phyloP scores from a whole-genome alignment of 2,888 invertebrate species.

The Drosophila picticornis region DNA sequence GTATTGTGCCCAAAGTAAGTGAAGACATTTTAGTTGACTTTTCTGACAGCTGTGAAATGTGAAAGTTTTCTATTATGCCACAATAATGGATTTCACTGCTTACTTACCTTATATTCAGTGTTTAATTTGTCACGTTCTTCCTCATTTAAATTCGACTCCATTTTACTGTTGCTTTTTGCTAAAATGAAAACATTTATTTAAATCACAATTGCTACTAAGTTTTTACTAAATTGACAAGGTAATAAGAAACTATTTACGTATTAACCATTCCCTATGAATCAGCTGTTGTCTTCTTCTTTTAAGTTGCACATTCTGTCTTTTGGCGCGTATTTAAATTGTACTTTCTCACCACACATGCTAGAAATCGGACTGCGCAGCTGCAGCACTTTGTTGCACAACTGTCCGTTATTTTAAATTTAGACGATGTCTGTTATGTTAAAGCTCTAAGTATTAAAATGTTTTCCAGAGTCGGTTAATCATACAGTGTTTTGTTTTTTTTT shows the following conservation, averaged over 20 bases:
- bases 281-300: constrained; percentile 44
- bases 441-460: neutral
- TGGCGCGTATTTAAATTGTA: constrained; percentile 23
- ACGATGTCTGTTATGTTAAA: neutral
- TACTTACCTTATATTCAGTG: constrained; percentile 24
- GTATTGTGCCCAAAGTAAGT: constrained; percentile 31
- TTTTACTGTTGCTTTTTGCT: constrained; percentile 7
- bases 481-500: accelerated
- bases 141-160: constrained; percentile 27
- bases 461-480: neutral
- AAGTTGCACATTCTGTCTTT: neutral
- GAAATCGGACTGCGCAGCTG: neutral
- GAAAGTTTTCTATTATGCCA: constrained; percentile 49
- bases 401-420: neutral
- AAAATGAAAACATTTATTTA: constrained; percentile 32
- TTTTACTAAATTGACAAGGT: constrained; percentile 14
- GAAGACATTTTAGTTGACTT: constrained; percentile 8
- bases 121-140: constrained; percentile 3
- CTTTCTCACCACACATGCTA: neutral
- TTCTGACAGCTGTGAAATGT: constrained; percentile 53
- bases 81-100: neutral
- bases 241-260: constrained; percentile 32
- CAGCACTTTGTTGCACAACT: neutral
- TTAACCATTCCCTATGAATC: neutral
- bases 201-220: constrained; percentile 15